phyloP scores from a whole-genome alignment of 2,888 invertebrate genomes.

The Caenorhabditis sp. region DNA sequence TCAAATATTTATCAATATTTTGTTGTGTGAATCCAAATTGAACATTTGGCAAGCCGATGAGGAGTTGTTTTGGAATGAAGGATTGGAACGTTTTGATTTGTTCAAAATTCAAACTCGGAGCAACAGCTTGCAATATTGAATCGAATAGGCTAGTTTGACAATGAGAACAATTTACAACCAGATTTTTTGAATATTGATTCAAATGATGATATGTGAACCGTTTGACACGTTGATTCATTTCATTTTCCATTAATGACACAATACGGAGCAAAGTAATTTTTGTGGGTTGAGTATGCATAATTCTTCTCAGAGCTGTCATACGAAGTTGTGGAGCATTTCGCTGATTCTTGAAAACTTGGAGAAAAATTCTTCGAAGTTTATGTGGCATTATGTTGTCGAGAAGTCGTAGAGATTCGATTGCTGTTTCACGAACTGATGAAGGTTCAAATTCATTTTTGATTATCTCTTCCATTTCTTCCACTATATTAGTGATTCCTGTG shows the following conservation, averaged over 20 bases:
- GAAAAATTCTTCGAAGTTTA: conserved; percentile 49
- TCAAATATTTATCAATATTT: conserved; percentile 40
- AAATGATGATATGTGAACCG: conserved; percentile 56
- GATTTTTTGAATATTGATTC: conserved; percentile 36
- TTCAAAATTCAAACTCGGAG: conserved; percentile 39
- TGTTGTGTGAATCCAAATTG: conserved; percentile 55
- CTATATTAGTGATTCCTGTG: conserved; percentile 60
- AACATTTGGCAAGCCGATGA: conserved; percentile 42
- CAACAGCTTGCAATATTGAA: conserved; percentile 23
- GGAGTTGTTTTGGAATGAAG: conserved; percentile 42
- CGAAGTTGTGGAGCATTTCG: conserved; percentile 59
- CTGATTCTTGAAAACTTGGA: conserved; percentile 62
- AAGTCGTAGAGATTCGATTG: conserved; percentile 64
- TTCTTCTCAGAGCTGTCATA: conserved; percentile 55
- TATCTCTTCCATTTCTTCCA: conserved; percentile 61
- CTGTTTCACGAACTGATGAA: conserved; percentile 55
- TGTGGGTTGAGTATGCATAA: conserved; percentile 57
- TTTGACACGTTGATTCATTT: conserved; percentile 56
- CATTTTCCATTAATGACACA: conserved; percentile 44
- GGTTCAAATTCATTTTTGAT: conserved; percentile 50
- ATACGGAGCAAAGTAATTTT: conserved; percentile 56
- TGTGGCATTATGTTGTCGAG: conserved; percentile 39
- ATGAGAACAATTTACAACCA: conserved; percentile 23
- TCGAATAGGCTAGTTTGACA: conserved; percentile 14
- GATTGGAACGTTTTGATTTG: conserved; percentile 44